Evolutionary conservation across 2,888 invertebrate genomes (phyloP).

Genomic region (Orchestes rusci): DNA sequence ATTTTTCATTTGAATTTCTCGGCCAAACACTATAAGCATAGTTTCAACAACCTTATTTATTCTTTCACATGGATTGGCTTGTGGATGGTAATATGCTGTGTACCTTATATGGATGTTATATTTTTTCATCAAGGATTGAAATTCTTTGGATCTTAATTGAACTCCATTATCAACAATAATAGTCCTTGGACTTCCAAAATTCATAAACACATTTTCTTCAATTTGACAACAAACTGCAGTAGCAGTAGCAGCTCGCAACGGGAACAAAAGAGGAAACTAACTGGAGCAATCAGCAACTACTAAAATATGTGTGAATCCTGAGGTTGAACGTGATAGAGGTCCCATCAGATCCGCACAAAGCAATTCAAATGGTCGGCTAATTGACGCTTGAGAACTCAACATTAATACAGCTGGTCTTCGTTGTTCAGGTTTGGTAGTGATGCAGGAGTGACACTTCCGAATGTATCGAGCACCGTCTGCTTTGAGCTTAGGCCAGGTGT

Average conservation of each 20-base stretch:
- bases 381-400: background rate
- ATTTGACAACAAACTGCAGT: constrained; percentile 8
- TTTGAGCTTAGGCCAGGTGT: background rate
- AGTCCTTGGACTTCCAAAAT: constrained; percentile 16
- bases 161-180: constrained; percentile 21
- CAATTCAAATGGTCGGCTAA: constrained; percentile 14
- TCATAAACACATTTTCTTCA: constrained; percentile 17
- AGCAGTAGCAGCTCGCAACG: no score
- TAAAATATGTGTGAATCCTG: constrained; percentile 18
- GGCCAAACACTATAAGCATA: constrained; percentile 20
- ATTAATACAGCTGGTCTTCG: background rate
- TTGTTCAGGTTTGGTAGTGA: background rate
- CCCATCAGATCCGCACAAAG: no score
- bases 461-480: background rate
- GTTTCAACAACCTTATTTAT: no score
- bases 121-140: no score
- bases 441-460: background rate
- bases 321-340: constrained; percentile 13
- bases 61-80: no score
- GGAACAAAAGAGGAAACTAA: constrained; percentile 19
- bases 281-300: constrained; percentile 23
- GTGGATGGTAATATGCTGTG: no score
- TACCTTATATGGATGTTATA: no score
- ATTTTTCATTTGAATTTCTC: constrained; percentile 6
- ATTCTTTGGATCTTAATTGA: no score